Conservation (phyloP, 2,797 vertebrate genomes). For the Schizopygopsis pylzovi region DNA sequence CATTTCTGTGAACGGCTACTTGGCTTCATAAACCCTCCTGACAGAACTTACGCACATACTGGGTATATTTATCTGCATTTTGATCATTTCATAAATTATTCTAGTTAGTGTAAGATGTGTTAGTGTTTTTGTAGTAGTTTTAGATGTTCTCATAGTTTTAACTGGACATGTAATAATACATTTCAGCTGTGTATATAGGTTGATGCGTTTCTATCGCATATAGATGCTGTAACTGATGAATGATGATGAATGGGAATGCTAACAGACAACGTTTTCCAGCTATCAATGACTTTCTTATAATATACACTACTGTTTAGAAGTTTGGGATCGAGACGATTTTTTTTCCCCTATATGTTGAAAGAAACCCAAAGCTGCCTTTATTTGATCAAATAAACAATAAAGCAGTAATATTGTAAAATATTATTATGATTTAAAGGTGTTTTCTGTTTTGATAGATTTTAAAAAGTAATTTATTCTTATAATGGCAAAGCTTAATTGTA, state of each 20-base stretch:
- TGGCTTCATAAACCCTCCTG: slow-evolving; percentile 40
- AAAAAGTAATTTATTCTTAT: not conserved
- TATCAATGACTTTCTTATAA: not conserved
- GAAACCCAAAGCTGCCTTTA: not conserved
- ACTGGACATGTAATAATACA: slow-evolving; percentile 69
- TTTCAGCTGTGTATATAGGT: slow-evolving; percentile 48
- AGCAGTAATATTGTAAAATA: not conserved
- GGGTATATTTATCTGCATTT: slow-evolving; percentile 58
- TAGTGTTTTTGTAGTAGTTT: slow-evolving; percentile 64
- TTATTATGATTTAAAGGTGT: not conserved
- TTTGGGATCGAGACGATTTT: not conserved
- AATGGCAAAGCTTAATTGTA: not conserved
- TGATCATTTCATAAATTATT: slow-evolving; percentile 78
- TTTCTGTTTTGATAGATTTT: not conserved
- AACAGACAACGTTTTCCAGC: not conserved
- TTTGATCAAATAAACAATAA: not conserved
- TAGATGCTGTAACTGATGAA: not conserved
- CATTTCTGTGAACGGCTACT: slow-evolving; percentile 48
- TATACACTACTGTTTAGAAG: not conserved
- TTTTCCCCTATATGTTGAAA: not conserved
- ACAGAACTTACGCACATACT: slow-evolving; percentile 43
- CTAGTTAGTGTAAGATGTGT: slow-evolving; percentile 58
- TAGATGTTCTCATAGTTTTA: slow-evolving; percentile 67
- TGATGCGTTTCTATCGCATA: not conserved
- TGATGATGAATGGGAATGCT: not conserved